Conservation (phyloP, 2,113 vertebrate genomes). For the Noturus placidus region DNA sequence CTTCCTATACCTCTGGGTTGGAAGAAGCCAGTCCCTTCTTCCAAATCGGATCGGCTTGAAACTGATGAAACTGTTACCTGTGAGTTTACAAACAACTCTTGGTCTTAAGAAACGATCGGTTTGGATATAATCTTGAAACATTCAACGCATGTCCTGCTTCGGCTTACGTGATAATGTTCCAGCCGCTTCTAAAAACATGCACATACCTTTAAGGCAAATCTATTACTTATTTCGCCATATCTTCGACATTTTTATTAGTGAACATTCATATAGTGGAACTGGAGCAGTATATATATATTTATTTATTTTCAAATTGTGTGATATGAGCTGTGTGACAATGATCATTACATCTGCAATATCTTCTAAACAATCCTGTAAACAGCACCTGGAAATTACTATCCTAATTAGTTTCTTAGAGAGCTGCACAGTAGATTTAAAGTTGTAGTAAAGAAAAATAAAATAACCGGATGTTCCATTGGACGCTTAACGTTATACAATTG, state of each 20-base stretch:
- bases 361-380: background rate
- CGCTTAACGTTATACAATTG: background rate
- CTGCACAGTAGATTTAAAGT: background rate
- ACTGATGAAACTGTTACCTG: background rate
- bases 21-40: background rate
- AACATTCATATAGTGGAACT: background rate
- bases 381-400: background rate
- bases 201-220: background rate
- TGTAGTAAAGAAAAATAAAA: constrained; percentile 4
- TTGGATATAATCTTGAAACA: background rate
- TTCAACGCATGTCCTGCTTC: too few species aligned
- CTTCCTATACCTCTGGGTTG: background rate
- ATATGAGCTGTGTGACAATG: background rate
- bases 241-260: background rate
- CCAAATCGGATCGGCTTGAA: background rate
- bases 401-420: background rate
- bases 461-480: background rate
- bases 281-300: background rate
- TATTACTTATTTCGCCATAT: background rate
- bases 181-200: background rate
- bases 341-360: constrained; percentile 17
- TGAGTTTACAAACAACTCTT: background rate
- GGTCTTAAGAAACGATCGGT: background rate
- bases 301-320: background rate
- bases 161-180: background rate